Evolutionary conservation across 2,888 invertebrate genomes (phyloP), one percentile per base, ranked within the genome.

Genomic region (Pardosa pseudoannulata): DNA sequence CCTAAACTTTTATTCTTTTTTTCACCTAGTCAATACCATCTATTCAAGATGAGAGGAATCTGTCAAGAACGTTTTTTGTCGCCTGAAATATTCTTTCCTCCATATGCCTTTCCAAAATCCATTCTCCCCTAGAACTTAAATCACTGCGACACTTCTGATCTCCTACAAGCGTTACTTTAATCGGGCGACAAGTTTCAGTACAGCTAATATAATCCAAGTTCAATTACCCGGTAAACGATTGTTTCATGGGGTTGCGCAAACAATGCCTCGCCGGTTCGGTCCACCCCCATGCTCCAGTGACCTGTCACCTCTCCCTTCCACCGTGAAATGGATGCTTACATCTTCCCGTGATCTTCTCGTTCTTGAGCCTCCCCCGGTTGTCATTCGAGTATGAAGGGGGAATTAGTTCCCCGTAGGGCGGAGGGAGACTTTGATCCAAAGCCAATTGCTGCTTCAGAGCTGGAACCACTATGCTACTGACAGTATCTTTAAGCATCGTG

Each of bases 211-310:
- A 73, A 78, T 78, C 83, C 72, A 73, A 68, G 78, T 32, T 41
- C 76, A 83, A 83, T 83, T 83, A 83, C 78, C 83, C 83, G 78
- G 83, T 83, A 83, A 83, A 78, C 83, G 73, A 78, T 83, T 71
- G 64, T 56, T 56, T 56, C 23, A 2, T 3, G 56, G 56, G 56
- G 56, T 56, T 56, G 56, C 56, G 56, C 56, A 56, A 56, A 56
- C 56, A 56, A 23, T 56, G 56, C 23, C 23, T 16, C 0, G 56
- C 23, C 70, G 70, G 41, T 56, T 70, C 31, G 65, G 71, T 46
- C 73, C 29, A 65, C 29, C 50, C 36, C 64, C 29, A 74, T 62
- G 82, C 75, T 82, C 72, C 46, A 46, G 13, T 78, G 83, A 83
- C 83, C 83, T 83, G 83, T 83, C 83, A 83, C 83, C 83, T 83